Percentiles rank a stretch among this genome's conserved stretches.
Conservation (phyloP, 1,140 invertebrate species). For the Magallana ariakensis region DNA sequence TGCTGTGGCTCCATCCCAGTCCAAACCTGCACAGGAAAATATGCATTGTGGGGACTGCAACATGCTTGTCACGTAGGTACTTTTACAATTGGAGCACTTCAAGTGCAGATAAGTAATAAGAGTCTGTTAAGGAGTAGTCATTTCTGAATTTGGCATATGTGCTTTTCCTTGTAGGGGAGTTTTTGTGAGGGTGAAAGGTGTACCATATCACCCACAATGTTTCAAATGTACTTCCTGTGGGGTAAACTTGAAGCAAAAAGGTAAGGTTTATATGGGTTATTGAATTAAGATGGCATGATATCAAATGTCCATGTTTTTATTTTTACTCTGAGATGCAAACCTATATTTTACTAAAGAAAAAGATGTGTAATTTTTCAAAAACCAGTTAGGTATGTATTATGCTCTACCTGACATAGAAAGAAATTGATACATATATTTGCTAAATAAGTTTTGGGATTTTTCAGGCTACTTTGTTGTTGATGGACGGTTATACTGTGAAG, state of each 20-base stretch:
- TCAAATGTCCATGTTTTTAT: not conserved
- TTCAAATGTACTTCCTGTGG: conserved; percentile 98
- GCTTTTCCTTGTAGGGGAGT: conserved; percentile 87
- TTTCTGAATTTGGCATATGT: too few species aligned
- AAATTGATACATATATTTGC: too few species aligned
- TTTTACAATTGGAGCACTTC: not conserved
- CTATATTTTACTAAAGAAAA: too few species aligned
- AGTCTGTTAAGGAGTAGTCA: too few species aligned
- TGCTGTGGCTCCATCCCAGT: conserved; percentile 56
- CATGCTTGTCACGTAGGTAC: conserved; percentile 72
- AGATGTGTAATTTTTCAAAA: too few species aligned
- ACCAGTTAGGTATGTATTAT: too few species aligned
- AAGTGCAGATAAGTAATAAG: not conserved
- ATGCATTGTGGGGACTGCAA: conserved; percentile 73
- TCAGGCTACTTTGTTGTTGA: conserved; percentile 95
- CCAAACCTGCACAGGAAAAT: conserved; percentile 64
- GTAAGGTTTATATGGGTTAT: conserved; percentile 53
- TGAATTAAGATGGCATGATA: not conserved
- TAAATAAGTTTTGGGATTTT: conserved; percentile 27
- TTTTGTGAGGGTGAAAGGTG: conserved; percentile 97
- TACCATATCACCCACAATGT: conserved; percentile 96
- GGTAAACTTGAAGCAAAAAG: conserved; percentile 92
- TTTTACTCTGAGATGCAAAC: too few species aligned
- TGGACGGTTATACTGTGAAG: conserved; percentile 97
- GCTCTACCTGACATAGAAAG: too few species aligned